Evolutionary conservation across 2,113 vertebrate genomes (phyloP).

Genomic region (Physeter macrocephalus): DNA sequence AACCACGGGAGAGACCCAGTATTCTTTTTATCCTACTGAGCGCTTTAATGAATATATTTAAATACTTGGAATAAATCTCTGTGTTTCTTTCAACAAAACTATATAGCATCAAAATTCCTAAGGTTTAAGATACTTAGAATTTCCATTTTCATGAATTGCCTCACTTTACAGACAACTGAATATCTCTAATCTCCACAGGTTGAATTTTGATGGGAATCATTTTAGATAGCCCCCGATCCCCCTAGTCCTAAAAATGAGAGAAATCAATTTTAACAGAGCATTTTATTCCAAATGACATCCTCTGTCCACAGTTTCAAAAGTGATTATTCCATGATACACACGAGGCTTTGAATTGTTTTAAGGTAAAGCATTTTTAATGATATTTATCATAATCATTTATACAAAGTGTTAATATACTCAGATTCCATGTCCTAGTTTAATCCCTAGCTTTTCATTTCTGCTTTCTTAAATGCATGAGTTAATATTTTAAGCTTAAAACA

Average conservation of each 20-base stretch:
- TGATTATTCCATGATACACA: background rate
- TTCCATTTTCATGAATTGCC: conserved; percentile 50
- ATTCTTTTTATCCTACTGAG: conserved; percentile 75
- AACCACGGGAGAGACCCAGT: conserved; percentile 69
- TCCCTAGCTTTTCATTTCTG: background rate
- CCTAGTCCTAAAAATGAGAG: background rate
- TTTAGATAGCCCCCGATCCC: background rate
- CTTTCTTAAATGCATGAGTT: background rate
- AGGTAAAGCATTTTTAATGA: background rate
- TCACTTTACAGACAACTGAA: conserved; percentile 48
- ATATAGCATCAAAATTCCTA: background rate
- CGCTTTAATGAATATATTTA: conserved; percentile 79
- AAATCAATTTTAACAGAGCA: conserved; percentile 46
- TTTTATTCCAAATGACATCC: conserved; percentile 36
- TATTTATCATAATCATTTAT: background rate
- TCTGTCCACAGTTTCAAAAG: background rate
- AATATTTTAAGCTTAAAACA: background rate
- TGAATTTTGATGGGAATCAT: conserved; percentile 39
- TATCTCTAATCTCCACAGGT: conserved; percentile 42
- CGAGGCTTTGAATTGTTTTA: background rate
- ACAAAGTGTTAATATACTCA: background rate
- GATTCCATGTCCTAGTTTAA: background rate
- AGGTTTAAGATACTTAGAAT: conserved; percentile 30
- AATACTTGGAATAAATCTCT: conserved; percentile 69
- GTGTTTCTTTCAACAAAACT: conserved; percentile 72